Evolutionary conservation across 2,888 invertebrate genomes (phyloP), one percentile per base, ranked within the genome.

Genomic region (Bursaphelenchus okinawaensis): DNA sequence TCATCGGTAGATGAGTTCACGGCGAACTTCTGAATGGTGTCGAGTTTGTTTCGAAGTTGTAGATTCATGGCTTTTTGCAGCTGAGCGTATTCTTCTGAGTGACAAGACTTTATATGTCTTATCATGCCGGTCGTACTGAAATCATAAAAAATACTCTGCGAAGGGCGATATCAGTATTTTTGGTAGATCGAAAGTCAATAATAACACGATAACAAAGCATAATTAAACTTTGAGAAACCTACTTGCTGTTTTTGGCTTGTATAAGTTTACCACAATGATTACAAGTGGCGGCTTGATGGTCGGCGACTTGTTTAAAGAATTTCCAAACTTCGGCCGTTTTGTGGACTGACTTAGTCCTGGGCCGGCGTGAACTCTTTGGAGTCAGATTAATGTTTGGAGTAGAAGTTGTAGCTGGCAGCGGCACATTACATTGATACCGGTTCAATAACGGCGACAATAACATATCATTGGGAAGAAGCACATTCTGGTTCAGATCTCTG

Each of bases 81-180:
- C 8, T 52, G 16, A 22, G 73, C 54, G 23, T 74, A 54, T 28
- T 75, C 73, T 7, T 4, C 9, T 12, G 55, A 26, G 29, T 80
- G 80, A 63, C 80, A 80, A 68, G 77, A 77, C 29, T 78, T 68
- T 63, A 80, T 56, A 61, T 80, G 80, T 7, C 80, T 72, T 60
- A 80, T 81, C 80, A 80, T 80, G 52, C 80, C 80, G n/a, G 80
- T 80, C 8, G 80, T 80, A 74, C 80, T 79, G 69, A 64, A 58
- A n/a, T n/a, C n/a, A n/a, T n/a, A n/a, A n/a, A n/a, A n/a, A n/a
- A n/a, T n/a, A n/a, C n/a, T n/a, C n/a, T n/a, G n/a, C n/a, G n/a
- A n/a, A n/a, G n/a, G n/a, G n/a, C n/a, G n/a, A n/a, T n/a, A n/a
- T n/a, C n/a, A n/a, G n/a, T n/a, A n/a, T n/a, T n/a, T n/a, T n/a